A percentile compares a stretch with the other conserved stretches of the same genome.
These are phyloP conservation scores for Puffinus mauretanicus DNA, from an alignment of 2,113 vertebrate species.

Conservation along the genomic window DNA sequence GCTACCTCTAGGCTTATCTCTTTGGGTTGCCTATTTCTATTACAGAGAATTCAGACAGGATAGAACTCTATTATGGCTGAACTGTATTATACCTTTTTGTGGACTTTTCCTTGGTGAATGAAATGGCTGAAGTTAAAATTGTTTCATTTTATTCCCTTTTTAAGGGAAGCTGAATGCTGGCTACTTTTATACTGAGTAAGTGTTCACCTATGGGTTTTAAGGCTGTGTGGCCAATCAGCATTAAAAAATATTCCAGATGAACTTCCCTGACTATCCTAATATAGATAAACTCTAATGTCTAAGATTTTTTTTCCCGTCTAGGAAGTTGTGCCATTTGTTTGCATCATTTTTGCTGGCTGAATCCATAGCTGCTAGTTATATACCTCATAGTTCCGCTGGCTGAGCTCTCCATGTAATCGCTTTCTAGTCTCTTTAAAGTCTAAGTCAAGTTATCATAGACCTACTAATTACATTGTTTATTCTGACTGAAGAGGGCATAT, in stretches of 20 bases:
- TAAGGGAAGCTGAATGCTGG: neutral
- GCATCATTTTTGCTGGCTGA: neutral
- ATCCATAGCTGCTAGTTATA: neutral
- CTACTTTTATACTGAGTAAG: neutral
- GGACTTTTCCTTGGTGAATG: neutral
- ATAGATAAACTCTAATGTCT: neutral
- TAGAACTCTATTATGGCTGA: neutral
- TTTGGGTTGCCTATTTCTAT: neutral
- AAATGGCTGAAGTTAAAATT: neutral
- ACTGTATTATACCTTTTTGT: neutral
- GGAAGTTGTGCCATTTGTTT: neutral
- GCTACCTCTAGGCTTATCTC: neutral
- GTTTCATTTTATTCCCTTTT: neutral
- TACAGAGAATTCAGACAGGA: neutral
- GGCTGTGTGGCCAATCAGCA: neutral
- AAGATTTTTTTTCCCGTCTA: neutral
- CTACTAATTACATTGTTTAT: neutral
- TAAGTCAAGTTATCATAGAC: neutral
- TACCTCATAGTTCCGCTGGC: neutral
- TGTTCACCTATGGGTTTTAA: neutral
- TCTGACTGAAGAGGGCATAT: neutral
- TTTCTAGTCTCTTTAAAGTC: neutral
- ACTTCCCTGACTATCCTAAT: neutral
- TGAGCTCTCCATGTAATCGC: neutral
- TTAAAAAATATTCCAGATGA: neutral